Evolutionary conservation across 2,888 invertebrate species (phyloP).

Genomic region (Synergus umbraculus): DNA sequence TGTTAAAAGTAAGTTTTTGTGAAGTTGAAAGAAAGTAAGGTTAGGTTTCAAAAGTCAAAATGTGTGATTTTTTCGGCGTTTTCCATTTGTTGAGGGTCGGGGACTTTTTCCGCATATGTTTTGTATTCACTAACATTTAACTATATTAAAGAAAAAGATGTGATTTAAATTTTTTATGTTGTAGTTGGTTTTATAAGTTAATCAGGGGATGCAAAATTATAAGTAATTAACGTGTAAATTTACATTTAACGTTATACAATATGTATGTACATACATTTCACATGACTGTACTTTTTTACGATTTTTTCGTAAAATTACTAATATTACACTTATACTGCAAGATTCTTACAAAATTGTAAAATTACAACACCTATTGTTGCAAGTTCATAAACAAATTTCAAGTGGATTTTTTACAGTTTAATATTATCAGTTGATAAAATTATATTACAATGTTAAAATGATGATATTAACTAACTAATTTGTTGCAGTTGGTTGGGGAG

Average conservation of each 20-base stretch:
- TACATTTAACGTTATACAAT: too few relatives aligned
- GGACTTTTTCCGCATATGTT: background rate
- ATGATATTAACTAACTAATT: slow-evolving; percentile 39
- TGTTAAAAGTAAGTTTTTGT: slow-evolving; percentile 85
- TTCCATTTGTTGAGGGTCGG: background rate
- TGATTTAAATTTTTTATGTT: background rate
- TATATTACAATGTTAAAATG: background rate
- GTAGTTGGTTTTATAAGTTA: background rate
- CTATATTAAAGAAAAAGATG: background rate
- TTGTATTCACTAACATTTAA: background rate
- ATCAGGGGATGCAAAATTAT: too few relatives aligned
- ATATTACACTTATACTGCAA: too few relatives aligned
- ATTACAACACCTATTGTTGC: too few relatives aligned
- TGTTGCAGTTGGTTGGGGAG: slow-evolving; percentile 92
- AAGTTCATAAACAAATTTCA: too few relatives aligned
- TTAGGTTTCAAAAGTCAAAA: slow-evolving; percentile 46
- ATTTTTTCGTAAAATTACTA: too few relatives aligned
- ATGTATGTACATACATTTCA: too few relatives aligned
- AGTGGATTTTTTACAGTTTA: too few relatives aligned
- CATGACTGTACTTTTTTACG: too few relatives aligned
- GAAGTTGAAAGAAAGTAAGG: slow-evolving; percentile 42
- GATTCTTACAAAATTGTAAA: too few relatives aligned
- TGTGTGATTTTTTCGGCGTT: background rate
- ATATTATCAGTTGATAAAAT: too few relatives aligned
- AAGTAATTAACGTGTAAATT: too few relatives aligned